Conservation (phyloP, 2,113 vertebrate genomes). For the Addax nasomaculatus region DNA sequence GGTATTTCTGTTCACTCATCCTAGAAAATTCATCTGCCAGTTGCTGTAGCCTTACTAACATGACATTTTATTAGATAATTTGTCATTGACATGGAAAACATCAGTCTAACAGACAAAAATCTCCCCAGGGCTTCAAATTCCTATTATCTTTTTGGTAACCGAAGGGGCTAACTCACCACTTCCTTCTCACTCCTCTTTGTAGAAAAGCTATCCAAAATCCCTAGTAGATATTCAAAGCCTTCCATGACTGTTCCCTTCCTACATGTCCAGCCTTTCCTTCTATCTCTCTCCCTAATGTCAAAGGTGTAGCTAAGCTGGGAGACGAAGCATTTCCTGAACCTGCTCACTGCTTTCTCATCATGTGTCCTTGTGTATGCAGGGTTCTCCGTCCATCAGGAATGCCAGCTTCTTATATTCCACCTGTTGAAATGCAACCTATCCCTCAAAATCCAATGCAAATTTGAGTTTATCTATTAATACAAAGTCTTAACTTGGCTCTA, state of each 20-base stretch:
- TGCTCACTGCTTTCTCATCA: neutral
- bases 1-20: neutral
- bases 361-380: neutral
- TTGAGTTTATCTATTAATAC: neutral
- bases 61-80: neutral
- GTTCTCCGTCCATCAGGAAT: neutral
- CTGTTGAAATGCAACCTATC: neutral
- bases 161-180: neutral
- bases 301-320: neutral
- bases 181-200: neutral
- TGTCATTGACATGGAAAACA: neutral
- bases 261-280: neutral
- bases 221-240: neutral
- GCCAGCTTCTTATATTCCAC: neutral
- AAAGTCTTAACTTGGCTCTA: neutral
- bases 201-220: neutral
- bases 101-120: neutral
- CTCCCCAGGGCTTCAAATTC: neutral
- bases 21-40: slow-evolving; percentile 8
- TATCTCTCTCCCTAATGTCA: neutral
- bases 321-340: neutral
- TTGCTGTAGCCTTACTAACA: neutral
- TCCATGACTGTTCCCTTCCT: neutral
- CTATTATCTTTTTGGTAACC: neutral
- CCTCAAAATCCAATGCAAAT: neutral